A percentile compares a stretch with the other conserved stretches of the same genome.
These are phyloP conservation scores for Sebastes schlegelii DNA, from an alignment of 2,113 vertebrate species.

Conservation along the genomic window DNA sequence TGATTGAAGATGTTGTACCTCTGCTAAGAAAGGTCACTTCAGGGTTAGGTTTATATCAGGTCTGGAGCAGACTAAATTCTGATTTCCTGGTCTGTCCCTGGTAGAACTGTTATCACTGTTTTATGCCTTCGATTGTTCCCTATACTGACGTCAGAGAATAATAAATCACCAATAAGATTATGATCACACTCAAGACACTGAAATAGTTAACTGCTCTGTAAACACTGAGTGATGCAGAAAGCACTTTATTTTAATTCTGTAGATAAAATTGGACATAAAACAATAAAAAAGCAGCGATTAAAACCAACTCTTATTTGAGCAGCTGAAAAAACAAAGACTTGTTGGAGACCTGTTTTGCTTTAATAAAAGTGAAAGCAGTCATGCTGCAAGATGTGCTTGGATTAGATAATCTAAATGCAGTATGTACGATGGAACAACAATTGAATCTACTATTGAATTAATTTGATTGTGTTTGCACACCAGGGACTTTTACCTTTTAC, in stretches of 20 bases:
- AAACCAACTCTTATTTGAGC: background rate
- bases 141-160: background rate
- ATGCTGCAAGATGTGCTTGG: background rate
- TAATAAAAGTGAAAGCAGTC: background rate
- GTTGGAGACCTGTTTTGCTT: background rate
- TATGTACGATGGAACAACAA: background rate
- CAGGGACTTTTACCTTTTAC: background rate
- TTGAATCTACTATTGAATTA: background rate
- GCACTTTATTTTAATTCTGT: background rate
- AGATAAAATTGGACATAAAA: background rate
- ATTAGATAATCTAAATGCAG: background rate
- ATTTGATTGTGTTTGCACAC: background rate
- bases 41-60: constrained; percentile 3
- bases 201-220: background rate
- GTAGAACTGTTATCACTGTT: background rate
- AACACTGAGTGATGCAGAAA: background rate
- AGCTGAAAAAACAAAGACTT: background rate
- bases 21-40: constrained; percentile 3
- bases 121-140: background rate
- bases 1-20: background rate
- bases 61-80: background rate
- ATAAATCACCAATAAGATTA: background rate
- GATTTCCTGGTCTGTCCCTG: background rate
- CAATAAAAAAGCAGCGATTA: background rate
- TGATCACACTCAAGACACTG: background rate